Evolutionary conservation across 2,113 vertebrate genomes (phyloP), one percentile per base, ranked within the genome.

Genomic region (Zosterops lateralis): DNA sequence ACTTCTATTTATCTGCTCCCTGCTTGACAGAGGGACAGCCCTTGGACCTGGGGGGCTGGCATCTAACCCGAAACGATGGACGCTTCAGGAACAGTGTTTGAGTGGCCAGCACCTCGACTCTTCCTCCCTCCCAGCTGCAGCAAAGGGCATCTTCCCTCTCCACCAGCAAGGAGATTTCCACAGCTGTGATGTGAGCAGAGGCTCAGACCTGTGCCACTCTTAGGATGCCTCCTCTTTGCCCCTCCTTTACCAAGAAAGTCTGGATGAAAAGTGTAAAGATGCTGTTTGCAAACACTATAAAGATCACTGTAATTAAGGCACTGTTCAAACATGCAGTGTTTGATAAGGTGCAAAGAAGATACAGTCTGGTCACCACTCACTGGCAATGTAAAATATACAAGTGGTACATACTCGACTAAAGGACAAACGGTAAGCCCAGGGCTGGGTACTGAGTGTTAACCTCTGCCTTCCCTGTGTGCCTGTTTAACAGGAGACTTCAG

Each of bases 1-100:
- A 48, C 51, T 89, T 93, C 77, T 92, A 34, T 84, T 97, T 89
- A 78, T 61, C 68, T 64, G 12, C 53, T 96, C 86, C 81, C 88
- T 71, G 40, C 3, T 7, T 0, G 0, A 74, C 56, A 85, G 38
- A 75, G 62, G 47, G 16, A 74, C 56, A 61, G 26, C 15, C 31
- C 42, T 47, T 6, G 6, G 32, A 45, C 5, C 1, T 7, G 32
- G 7, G 32, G 8, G 48, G 57, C 51, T 85, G 66, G 26, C 32
- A 79, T 29, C 22, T 38, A 26, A 47, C 44, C 62, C 0, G 0
- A 79, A 60, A 64, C 9, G 36, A 68, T 3, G 24, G 83, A 61
- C 0, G 1, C 51, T 73, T 73, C 36, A 68, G 73, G 47, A 70
- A 57, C 7, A 77, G 25, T 1, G 1, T n/a, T 24, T 1, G 5